Evolutionary conservation across 92 coral and sea anemone genomes (phyloP).

Genomic region (Galaxea fascicularis): DNA sequence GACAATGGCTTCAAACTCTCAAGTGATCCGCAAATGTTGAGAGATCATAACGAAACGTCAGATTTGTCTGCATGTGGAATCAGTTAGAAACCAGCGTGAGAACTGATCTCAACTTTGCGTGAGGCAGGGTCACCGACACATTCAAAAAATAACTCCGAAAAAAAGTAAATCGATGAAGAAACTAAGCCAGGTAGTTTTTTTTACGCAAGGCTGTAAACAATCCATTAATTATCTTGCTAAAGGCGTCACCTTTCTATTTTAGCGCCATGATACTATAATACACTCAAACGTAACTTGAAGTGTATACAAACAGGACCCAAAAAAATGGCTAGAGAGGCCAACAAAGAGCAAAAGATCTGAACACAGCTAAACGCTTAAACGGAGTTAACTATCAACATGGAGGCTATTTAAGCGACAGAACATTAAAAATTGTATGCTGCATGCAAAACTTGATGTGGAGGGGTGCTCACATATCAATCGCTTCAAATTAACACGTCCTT

Average conservation of each 20-base stretch:
- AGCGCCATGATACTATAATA: neutral
- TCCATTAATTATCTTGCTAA: conserved; percentile 4
- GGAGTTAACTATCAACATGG: neutral
- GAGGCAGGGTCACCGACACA: conserved; percentile 16
- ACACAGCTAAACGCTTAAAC: neutral
- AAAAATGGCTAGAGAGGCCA: neutral
- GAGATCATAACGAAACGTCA: conserved; percentile 3
- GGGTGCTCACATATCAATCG: conserved; percentile 26
- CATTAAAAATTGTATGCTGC: neutral
- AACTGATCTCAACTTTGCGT: conserved; percentile 14
- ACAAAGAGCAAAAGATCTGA: neutral
- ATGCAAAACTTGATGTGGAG: conserved; percentile 33
- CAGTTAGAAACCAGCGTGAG: conserved; percentile 7
- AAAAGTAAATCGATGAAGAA: neutral
- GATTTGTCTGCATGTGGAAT: conserved; percentile 29
- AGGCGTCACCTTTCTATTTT: neutral
- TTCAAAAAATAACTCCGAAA: neutral
- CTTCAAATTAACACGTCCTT: conserved; percentile 45
- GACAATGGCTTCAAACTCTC: conserved; percentile 24
- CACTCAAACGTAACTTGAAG: neutral
- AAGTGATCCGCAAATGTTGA: conserved; percentile 30
- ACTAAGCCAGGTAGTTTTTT: neutral
- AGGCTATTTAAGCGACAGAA: neutral
- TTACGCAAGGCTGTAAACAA: neutral
- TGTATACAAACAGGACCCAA: neutral